phyloP scores from a whole-genome alignment of 2,797 vertebrate genomes.

The Manis crassicaudata region DNA sequence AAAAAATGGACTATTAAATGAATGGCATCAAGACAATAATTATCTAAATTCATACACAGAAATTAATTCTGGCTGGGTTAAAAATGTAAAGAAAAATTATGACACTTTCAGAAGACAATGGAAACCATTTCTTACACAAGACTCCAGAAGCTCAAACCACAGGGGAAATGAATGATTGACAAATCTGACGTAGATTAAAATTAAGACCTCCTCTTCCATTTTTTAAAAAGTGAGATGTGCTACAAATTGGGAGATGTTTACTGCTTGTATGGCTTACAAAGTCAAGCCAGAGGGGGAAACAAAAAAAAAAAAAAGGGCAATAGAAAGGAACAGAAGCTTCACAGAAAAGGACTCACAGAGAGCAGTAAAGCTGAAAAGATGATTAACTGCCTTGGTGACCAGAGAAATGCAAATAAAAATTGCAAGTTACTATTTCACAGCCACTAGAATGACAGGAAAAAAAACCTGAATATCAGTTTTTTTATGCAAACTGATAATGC shows the following conservation, averaged over 20 bases:
- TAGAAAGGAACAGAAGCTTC: background rate
- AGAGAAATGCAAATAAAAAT: background rate
- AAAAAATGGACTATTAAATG: background rate
- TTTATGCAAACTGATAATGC: too few relatives aligned
- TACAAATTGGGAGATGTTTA: background rate
- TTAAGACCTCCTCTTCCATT: background rate
- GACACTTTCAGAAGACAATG: background rate
- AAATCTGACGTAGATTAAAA: background rate
- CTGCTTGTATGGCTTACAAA: background rate
- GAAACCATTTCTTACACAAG: background rate
- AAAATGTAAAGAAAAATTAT: slow-evolving; percentile 1
- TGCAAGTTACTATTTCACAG: background rate
- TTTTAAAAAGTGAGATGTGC: background rate
- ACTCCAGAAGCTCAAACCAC: background rate
- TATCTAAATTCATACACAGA: background rate
- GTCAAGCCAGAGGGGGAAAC: background rate
- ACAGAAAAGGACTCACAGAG: background rate
- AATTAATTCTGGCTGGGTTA: background rate
- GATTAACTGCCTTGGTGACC: background rate
- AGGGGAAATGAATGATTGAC: background rate
- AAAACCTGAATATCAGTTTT: background rate
- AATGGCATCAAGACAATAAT: background rate
- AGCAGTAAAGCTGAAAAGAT: background rate
- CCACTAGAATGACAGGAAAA: background rate
- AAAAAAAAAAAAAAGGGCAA: background rate